phyloP scores from a whole-genome alignment of 1,140 invertebrate species.

The Solen grandis region DNA sequence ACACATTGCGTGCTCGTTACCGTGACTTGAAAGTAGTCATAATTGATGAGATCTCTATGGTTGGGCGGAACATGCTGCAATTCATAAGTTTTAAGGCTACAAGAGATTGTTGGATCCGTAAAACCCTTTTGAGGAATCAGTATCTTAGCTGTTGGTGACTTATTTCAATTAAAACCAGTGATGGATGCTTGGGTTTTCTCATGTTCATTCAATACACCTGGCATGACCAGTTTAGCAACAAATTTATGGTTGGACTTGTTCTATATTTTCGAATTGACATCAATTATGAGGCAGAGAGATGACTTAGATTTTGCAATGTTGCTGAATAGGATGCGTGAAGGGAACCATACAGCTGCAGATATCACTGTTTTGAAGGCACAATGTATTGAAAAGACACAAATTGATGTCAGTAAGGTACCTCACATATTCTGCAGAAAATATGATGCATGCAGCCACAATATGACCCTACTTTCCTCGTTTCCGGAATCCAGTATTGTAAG shows the following conservation, averaged over 20 bases:
- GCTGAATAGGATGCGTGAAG: too few species aligned
- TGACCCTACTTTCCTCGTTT: not conserved
- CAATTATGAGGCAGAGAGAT: too few species aligned
- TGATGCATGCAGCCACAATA: conserved; percentile 6
- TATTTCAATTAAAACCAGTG: too few species aligned
- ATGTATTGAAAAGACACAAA: not conserved
- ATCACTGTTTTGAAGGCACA: conserved; percentile 5
- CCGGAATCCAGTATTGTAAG: not conserved
- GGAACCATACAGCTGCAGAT: too few species aligned
- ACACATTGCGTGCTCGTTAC: conserved; percentile 37
- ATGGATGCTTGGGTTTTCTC: too few species aligned
- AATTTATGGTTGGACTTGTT: conserved; percentile 64
- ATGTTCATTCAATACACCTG: conserved; percentile 1
- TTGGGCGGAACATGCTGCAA: conserved; percentile 48
- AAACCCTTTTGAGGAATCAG: too few species aligned
- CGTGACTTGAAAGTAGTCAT: too few species aligned
- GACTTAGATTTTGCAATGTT: too few species aligned
- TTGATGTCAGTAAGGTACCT: not conserved
- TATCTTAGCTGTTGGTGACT: too few species aligned
- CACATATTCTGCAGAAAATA: conserved; percentile 8
- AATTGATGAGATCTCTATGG: conserved; percentile 62
- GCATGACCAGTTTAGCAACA: conserved; percentile 31
- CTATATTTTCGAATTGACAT: too few species aligned
- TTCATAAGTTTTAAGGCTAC: conserved; percentile 47
- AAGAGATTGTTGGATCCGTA: too few species aligned